Evolutionary conservation across 2,113 vertebrate genomes (phyloP).

Genomic region (Carassius carassius): DNA sequence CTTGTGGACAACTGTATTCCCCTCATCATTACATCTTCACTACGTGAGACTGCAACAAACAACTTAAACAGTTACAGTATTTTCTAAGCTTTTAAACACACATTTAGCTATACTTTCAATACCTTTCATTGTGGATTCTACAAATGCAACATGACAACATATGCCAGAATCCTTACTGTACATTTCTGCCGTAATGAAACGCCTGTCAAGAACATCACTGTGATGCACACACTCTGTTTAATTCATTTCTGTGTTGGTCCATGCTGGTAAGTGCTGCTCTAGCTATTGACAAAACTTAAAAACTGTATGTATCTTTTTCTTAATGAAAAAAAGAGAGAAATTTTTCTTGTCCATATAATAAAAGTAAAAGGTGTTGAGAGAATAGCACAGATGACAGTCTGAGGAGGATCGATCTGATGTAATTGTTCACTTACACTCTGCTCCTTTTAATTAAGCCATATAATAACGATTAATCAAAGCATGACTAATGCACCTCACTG

Average conservation of each 20-base stretch:
- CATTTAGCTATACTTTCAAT: background rate
- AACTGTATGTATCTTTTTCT: background rate
- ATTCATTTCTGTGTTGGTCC: background rate
- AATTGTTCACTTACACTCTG: constrained; percentile 39
- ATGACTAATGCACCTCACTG: constrained; percentile 32
- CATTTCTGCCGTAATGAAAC: constrained; percentile 22
- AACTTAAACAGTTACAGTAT: background rate
- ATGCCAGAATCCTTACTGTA: background rate
- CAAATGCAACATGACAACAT: background rate
- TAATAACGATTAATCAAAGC: constrained; percentile 37
- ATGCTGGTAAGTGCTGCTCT: background rate
- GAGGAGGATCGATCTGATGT: background rate
- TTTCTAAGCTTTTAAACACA: background rate
- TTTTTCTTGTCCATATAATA: background rate
- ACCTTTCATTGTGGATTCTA: background rate
- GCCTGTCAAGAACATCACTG: constrained; percentile 12
- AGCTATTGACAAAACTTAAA: background rate
- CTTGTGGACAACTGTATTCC: constrained; percentile 18
- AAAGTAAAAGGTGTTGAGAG: background rate
- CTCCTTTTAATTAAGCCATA: constrained; percentile 49
- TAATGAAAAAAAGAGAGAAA: background rate
- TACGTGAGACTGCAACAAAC: background rate
- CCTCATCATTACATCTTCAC: background rate
- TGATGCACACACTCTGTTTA: background rate
- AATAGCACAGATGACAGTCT: constrained; percentile 16